A percentile compares a stretch with the other conserved stretches of the same genome.
phyloP scores from a whole-genome alignment of 2,113 vertebrate genomes.

The Perca flavescens region DNA sequence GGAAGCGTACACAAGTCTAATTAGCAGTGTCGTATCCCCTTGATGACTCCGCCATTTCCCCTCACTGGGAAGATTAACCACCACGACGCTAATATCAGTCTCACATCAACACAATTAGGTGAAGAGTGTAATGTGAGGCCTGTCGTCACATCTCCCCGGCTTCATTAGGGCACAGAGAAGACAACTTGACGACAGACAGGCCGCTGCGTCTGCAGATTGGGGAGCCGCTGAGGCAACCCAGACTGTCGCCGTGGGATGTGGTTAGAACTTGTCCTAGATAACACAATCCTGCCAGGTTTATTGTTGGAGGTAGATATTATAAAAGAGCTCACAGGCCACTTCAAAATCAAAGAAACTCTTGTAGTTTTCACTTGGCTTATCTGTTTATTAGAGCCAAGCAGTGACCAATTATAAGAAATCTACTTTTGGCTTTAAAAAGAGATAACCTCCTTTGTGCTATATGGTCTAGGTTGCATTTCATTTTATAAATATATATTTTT shows the following conservation, averaged over 20 bases:
- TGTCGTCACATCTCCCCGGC: slow-evolving; percentile 57
- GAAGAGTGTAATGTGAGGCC: slow-evolving; percentile 67
- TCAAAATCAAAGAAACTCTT: slow-evolving; percentile 20
- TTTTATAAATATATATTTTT: neutral
- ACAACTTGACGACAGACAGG: slow-evolving; percentile 53
- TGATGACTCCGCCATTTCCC: slow-evolving; percentile 66
- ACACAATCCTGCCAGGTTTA: slow-evolving; percentile 46
- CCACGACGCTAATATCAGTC: slow-evolving; percentile 55
- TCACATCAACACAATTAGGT: slow-evolving; percentile 72
- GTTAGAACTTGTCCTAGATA: slow-evolving; percentile 60
- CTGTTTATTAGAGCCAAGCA: neutral
- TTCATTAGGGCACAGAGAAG: slow-evolving; percentile 63
- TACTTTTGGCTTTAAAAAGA: neutral
- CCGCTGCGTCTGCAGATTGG: slow-evolving; percentile 48
- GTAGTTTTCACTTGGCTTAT: slow-evolving; percentile 6
- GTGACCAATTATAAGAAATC: slow-evolving; percentile 1
- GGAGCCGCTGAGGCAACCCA: slow-evolving; percentile 44
- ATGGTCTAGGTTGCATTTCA: neutral
- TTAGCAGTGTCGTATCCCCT: slow-evolving; percentile 68
- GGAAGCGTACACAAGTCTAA: slow-evolving; percentile 57
- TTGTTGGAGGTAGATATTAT: slow-evolving; percentile 38
- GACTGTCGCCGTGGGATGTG: slow-evolving; percentile 47
- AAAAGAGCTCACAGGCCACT: slow-evolving; percentile 27
- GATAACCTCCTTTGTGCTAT: neutral
- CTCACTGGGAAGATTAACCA: slow-evolving; percentile 64